phyloP scores from a whole-genome alignment of 1,140 invertebrate genomes.

The Grapholita molesta region DNA sequence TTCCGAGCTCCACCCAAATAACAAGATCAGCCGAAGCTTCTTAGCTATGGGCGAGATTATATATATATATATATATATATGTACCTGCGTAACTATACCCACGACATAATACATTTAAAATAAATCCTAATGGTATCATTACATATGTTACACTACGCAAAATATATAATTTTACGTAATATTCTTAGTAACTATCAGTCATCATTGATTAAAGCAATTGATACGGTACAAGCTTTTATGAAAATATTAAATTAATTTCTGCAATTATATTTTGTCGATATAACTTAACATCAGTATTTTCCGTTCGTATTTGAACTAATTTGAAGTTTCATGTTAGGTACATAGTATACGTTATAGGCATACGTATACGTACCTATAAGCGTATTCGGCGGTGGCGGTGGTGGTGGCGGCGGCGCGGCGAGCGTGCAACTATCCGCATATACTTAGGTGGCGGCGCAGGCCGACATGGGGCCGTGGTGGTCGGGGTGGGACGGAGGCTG shows the following conservation, averaged over 20 bases:
- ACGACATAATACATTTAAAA: not conserved
- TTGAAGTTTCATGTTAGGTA: not conserved
- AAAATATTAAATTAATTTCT: no score
- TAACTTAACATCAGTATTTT: no score
- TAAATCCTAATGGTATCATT: not conserved
- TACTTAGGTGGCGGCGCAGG: conserved; percentile 59
- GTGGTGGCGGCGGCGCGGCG: conserved; percentile 64
- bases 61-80: no score
- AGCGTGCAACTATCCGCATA: conserved; percentile 58
- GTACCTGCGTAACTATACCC: not conserved
- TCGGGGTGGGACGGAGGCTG: conserved; percentile 59
- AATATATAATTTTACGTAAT: no score
- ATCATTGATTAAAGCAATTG: no score
- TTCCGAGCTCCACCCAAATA: conserved; percentile 13
- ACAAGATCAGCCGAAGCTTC: conserved; percentile 10
- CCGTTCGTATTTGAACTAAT: no score
- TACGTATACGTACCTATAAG: conserved; percentile 63
- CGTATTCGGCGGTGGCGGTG: conserved; percentile 57
- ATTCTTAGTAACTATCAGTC: no score
- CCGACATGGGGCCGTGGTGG: conserved; percentile 64
- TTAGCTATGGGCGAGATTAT: no score
- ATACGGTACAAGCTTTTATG: no score
- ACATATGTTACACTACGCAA: no score
- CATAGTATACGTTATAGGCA: not conserved
- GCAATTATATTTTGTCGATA: no score